phyloP scores from a whole-genome alignment of 2,797 vertebrate species.

The Notoglanidium macrostoma region DNA sequence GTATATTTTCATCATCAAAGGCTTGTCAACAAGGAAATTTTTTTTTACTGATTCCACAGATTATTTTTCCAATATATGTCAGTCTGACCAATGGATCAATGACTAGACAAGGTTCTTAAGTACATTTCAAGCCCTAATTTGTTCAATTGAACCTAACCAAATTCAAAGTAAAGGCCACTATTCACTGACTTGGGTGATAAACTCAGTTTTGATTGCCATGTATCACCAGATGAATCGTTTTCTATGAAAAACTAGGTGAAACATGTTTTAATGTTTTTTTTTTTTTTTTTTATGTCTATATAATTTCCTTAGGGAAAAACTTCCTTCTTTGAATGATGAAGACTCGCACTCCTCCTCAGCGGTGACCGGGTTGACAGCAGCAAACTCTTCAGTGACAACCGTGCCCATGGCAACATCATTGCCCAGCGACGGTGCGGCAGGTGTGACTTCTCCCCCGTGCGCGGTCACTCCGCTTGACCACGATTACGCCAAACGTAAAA shows the following conservation, averaged over 20 bases:
- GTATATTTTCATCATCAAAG: no score
- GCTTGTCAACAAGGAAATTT: no score
- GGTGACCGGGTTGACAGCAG: conserved; percentile 62
- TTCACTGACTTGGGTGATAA: neutral
- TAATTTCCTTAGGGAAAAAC: conserved; percentile 83
- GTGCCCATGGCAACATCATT: conserved; percentile 5
- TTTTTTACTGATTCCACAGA: no score
- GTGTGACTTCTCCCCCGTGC: conserved; percentile 98
- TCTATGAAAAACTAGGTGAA: neutral
- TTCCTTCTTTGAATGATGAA: conserved; percentile 84
- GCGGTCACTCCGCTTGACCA: conserved; percentile 99
- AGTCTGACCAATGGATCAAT: neutral
- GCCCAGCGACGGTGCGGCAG: conserved; percentile 83
- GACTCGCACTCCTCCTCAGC: conserved; percentile 91
- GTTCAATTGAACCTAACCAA: neutral
- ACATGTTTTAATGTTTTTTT: neutral
- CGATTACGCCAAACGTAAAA: conserved; percentile 99
- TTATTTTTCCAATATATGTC: neutral
- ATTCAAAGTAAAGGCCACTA: neutral
- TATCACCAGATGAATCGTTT: neutral
- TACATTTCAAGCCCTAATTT: neutral
- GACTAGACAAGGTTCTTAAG: neutral
- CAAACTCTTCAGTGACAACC: neutral
- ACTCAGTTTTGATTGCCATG: neutral
- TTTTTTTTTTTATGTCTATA: neutral